A percentile compares a stretch with the other conserved stretches of the same genome.
Evolutionary conservation across 2,888 invertebrate genomes (phyloP).

Genomic region (Cantharis nigra): DNA sequence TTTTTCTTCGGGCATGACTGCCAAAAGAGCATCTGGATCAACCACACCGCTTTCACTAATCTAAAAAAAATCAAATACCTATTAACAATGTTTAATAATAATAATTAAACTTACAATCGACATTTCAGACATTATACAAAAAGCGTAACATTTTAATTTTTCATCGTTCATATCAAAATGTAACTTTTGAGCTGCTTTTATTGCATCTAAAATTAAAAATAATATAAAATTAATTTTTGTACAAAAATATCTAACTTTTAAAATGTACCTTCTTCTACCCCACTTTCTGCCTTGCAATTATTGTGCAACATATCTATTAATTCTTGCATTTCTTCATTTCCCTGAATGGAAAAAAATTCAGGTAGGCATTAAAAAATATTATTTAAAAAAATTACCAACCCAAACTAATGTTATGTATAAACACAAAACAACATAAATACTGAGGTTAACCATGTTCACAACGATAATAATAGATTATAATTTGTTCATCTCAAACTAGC

Average conservation of each 20-base stretch:
- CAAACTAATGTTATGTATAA: neutral
- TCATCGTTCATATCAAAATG: conserved; percentile 47
- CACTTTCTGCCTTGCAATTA: conserved; percentile 50
- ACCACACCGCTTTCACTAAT: conserved; percentile 52
- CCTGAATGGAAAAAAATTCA: neutral
- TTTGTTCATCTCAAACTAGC: neutral
- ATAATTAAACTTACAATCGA: conserved; percentile 41
- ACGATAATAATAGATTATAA: neutral
- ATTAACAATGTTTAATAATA: neutral
- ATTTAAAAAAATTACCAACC: no score
- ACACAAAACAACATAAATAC: neutral
- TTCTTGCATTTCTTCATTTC: conserved; percentile 48
- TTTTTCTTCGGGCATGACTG: conserved; percentile 50
- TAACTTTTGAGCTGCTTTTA: conserved; percentile 46
- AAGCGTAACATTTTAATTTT: conserved; percentile 51
- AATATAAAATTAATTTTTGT: neutral
- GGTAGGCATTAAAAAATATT: no score
- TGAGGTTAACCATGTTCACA: neutral
- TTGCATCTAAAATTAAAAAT: conserved; percentile 39
- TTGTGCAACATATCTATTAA: conserved; percentile 50
- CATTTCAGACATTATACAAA: conserved; percentile 46
- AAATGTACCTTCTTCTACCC: conserved; percentile 50
- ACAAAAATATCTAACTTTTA: neutral
- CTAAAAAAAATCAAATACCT: conserved; percentile 33
- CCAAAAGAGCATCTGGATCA: conserved; percentile 50